Base-by-base conservation (phyloP, 1,140 invertebrate genomes). In the Danaus plexippus region DNA sequence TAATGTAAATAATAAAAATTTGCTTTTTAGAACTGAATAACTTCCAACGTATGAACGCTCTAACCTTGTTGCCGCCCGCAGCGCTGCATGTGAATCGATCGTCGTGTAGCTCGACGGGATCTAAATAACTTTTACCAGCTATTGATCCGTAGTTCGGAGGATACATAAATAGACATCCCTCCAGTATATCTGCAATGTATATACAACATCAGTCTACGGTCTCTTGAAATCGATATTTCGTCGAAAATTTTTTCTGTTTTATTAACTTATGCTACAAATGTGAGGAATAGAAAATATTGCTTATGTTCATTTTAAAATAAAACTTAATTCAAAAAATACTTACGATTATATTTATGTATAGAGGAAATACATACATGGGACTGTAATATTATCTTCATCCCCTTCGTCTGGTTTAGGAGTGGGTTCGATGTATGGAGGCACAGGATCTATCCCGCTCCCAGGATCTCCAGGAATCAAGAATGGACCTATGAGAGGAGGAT, bases 111-210 rank as follows among this genome's bases (percentile, higher is more conserved):
- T 75, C 71, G 9, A 86, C 71, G 0, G 69, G 15, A 56, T 84
- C 80, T 47, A 86, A 50, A 49, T 83, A 84, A 49, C 82, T 85
- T 53, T 76, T 82, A n/a, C 82, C 82, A 9, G 79, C 82, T 46
- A 85, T 85, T 7, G 82, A 85, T 1, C 80, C 82, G 59, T 85
- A 85, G 62, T 85, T 85, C 0, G 82, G 82, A 0, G 82, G 80
- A 60, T 80, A 85, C 73, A 85, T 78, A 57, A 81, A 84, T 22
- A 75, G 48, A 42, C 82, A 85, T 0, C 82, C 82, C n/a, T 85
- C 79, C 51, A 85, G 56, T n/a, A 71, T 72, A 63, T 77, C 81
- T 85, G 54, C 22, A 32, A 32, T 32, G 22, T 32, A 32, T 32
- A 32, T 8, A 32, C 22, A 32, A 32, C 22, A 32, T 2, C 18